Base-by-base conservation (phyloP, 2,113 vertebrate species). In the Bucco capensis region DNA sequence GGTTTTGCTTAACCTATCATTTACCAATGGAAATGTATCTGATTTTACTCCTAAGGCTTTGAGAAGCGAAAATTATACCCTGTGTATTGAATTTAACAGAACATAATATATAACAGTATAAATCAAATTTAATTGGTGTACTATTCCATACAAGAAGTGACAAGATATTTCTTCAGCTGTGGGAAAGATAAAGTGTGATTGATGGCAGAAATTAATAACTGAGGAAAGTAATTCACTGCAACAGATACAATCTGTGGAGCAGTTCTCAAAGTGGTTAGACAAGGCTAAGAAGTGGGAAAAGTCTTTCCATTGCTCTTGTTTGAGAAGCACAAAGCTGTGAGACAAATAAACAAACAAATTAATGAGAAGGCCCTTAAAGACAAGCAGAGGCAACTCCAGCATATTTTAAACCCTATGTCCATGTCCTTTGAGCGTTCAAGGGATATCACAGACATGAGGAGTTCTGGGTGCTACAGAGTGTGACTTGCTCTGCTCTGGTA, bases 131-230 rank as follows among this genome's bases (percentile, higher is more conserved):
- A 95, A 91, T 96, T 90, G 90, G 54, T 84, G 38, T 65, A 57
- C 46, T 86, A 53, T 86, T 90, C 49, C 66, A 88, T 86, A 81
- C n/a, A 81, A 88, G 37, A 95, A 93, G 58, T 93, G 92, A 96
- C 90, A 96, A 93, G 91, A 73, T 84, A 83, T 38, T 95, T 91
- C 70, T 95, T 91, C 85, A 90, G 75, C 73, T 82, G 74, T 87
- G 72, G 46, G 72, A 83, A 86, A 93, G 89, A 95, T 91, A 87
- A 92, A 91, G 83, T 58, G 27, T 95, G 87, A 96, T 94, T 96
- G 95, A 96, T 94, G 77, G 88, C 85, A 94, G 70, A 92, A 95
- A 94, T 93, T 94, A 96, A 93, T 95, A 96, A 86, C 56, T 92
- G 85, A 90, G 79, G 15, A 81, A 85, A 70, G 66, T 62, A 82